These are phyloP conservation scores for Cherax quadricarinatus DNA, from an alignment of 1,140 invertebrate species.

Conservation along the genomic window DNA sequence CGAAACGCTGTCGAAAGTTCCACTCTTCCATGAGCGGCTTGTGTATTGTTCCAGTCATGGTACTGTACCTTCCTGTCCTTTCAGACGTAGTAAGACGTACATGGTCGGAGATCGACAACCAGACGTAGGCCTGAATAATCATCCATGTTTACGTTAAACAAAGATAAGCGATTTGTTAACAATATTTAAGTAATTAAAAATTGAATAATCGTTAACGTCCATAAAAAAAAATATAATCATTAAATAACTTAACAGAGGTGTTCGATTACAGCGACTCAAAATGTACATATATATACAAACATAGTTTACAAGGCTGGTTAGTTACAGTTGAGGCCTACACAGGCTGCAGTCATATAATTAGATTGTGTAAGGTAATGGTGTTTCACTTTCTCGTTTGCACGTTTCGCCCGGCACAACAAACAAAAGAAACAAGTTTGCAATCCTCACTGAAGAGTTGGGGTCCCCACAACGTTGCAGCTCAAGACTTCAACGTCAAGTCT, in stretches of 20 bases:
- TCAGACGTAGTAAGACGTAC: neutral
- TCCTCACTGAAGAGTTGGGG: neutral
- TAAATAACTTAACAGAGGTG: conserved; percentile 26
- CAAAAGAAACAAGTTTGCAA: neutral
- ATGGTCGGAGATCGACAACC: neutral
- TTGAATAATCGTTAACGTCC: conserved; percentile 30
- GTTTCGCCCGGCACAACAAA: neutral
- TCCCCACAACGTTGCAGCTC: too few relatives aligned
- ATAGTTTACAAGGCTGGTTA: conserved; percentile 52
- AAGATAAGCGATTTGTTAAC: too few relatives aligned
- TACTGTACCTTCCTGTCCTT: neutral
- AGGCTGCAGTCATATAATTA: neutral
- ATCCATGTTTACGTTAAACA: neutral
- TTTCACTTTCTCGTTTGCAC: neutral
- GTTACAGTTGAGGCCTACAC: neutral
- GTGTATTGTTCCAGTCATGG: too few relatives aligned
- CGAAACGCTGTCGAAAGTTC: too few relatives aligned
- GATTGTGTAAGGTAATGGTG: neutral
- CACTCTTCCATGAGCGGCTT: too few relatives aligned
- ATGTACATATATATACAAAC: conserved; percentile 62
- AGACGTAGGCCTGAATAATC: neutral
- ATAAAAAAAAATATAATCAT: conserved; percentile 11
- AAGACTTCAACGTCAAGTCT: too few relatives aligned
- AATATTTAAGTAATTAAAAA: neutral
- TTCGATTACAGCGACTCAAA: conserved; percentile 14